Conservation (phyloP, 2,113 vertebrate genomes). For the Piaya cayana region DNA sequence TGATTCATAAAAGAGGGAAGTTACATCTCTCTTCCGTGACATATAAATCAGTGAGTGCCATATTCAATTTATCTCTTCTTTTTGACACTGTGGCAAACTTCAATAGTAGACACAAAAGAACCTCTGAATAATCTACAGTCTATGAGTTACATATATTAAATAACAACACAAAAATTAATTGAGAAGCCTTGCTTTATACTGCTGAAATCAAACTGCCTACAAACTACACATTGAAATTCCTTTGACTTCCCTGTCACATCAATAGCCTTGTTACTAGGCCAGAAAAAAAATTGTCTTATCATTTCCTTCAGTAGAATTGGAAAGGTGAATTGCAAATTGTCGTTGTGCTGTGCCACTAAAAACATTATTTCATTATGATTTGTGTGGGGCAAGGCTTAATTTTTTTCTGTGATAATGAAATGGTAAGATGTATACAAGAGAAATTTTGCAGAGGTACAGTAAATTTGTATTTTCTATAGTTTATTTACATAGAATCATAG, state of each 20-base stretch:
- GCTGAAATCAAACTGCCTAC: neutral
- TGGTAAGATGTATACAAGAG: neutral
- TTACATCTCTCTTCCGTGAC: neutral
- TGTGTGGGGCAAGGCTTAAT: neutral
- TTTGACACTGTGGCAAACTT: neutral
- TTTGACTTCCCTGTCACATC: neutral
- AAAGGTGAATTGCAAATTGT: neutral
- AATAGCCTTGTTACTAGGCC: neutral
- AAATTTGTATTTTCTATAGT: neutral
- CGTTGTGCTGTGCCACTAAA: neutral
- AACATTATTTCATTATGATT: neutral
- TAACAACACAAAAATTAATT: neutral
- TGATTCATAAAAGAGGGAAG: neutral
- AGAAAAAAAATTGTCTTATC: neutral
- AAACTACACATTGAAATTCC: neutral
- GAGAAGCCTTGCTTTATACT: neutral
- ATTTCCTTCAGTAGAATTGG: neutral
- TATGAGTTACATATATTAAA: neutral
- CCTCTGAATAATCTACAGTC: neutral
- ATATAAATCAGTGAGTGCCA: neutral
- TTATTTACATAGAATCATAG: too few relatives aligned
- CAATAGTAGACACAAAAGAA: neutral
- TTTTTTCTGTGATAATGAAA: neutral
- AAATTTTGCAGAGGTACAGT: neutral
- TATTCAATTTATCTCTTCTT: neutral